Evolutionary conservation across 2,113 vertebrate species (phyloP).

Genomic region (Strix uralensis): DNA sequence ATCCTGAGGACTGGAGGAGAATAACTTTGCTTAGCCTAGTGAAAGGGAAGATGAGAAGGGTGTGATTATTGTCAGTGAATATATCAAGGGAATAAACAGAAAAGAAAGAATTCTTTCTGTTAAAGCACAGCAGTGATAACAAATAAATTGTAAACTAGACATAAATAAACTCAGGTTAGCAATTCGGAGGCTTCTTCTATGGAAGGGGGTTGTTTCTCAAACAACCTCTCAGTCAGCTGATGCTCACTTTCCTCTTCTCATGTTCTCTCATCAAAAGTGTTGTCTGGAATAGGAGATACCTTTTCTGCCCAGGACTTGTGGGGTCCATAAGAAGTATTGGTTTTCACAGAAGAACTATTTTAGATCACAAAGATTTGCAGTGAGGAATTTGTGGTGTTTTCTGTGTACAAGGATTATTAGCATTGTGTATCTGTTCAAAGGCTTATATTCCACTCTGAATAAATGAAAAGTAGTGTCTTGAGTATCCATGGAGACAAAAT

Average conservation of each 20-base stretch:
- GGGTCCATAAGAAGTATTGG: not conserved
- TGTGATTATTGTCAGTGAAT: not conserved
- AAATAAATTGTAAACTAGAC: not conserved
- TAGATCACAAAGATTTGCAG: not conserved
- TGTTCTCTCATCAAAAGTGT: not conserved
- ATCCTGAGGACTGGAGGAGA: not conserved
- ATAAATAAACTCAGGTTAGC: not conserved
- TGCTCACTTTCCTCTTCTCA: not conserved
- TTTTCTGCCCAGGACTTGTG: not conserved
- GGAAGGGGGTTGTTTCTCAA: not conserved
- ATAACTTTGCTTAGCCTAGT: not conserved
- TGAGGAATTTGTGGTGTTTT: not conserved
- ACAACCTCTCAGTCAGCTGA: not conserved
- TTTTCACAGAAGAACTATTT: not conserved
- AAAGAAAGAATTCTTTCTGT: not conserved
- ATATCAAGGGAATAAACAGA: not conserved
- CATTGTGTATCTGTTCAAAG: not conserved
- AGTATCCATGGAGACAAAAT: constrained; percentile 39
- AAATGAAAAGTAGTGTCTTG: constrained; percentile 3
- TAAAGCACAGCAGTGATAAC: not conserved
- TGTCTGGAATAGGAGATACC: not conserved
- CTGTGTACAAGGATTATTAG: not conserved
- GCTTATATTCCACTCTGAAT: not conserved
- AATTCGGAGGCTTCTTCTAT: not conserved
- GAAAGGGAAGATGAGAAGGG: not conserved